phyloP scores from a whole-genome alignment of 2,113 vertebrate species.

The Saccopteryx leptura region DNA sequence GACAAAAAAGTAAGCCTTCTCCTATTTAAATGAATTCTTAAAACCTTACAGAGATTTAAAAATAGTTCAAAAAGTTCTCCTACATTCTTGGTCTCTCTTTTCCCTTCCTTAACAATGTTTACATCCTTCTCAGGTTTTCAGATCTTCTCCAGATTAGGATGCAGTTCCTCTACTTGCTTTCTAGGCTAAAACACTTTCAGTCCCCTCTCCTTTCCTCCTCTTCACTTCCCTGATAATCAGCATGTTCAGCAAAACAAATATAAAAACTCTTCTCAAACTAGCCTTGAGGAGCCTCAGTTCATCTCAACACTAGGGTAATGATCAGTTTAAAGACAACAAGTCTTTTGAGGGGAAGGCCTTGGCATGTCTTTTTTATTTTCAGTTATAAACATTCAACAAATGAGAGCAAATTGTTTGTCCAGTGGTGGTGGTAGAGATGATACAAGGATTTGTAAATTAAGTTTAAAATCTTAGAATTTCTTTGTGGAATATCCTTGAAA shows the following conservation, averaged over 20 bases:
- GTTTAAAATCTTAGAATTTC: slow-evolving; percentile 22
- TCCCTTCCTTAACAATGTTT: not conserved
- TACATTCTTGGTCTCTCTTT: not conserved
- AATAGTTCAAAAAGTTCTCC: not conserved
- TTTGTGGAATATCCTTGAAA: not conserved
- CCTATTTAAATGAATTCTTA: not conserved
- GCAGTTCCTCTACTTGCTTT: slow-evolving; percentile 32
- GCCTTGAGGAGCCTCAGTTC: not conserved
- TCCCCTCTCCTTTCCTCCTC: not conserved
- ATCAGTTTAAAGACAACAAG: not conserved
- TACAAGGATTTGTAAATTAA: not conserved
- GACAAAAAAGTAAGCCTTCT: not conserved
- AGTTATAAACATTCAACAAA: not conserved
- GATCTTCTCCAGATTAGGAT: not conserved
- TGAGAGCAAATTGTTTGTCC: not conserved
- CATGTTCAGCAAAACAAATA: slow-evolving; percentile 29
- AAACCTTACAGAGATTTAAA: slow-evolving; percentile 4
- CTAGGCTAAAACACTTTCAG: slow-evolving; percentile 42
- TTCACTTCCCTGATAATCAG: slow-evolving; percentile 16
- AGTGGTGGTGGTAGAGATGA: not conserved
- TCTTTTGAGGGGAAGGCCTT: not conserved
- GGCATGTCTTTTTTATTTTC: not conserved
- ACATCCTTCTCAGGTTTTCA: not conserved
- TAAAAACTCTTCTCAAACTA: not conserved
- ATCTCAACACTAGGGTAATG: not conserved